Base-by-base conservation (phyloP, 1,140 invertebrate genomes). In the Druon quercuslanigerum region DNA sequence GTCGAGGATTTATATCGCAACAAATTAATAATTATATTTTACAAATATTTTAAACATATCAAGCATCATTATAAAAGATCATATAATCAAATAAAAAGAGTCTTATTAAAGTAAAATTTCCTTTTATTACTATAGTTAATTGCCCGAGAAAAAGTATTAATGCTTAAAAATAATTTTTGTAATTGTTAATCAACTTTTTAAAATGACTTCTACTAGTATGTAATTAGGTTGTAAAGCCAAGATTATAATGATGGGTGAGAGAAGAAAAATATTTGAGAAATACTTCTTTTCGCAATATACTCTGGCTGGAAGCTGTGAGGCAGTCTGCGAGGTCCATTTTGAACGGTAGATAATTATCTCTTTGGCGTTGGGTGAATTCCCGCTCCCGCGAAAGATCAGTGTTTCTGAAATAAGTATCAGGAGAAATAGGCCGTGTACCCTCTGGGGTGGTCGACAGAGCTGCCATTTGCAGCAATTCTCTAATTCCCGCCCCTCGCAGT, bases 391-490 rank as follows among this genome's bases (percentile, higher is more conserved):
- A 73, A 51, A 85, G 80, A 82, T 70, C 46, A 33, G 70, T 51
- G 60, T 79, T 82, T 75, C 60, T 56, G 20, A 75, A 80, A 87
- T 82, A 79, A 84, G 83, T 83, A 76, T 77, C 33, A 50, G 73
- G 73, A 81, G 83, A 81, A 83, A 76, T 81, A 66, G 78, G 76
- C 71, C 72, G 70, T 79, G 74, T 79, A 54, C 52, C 80, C 78
- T 86, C 77, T 76, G 51, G 70, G 56, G 66, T 50, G 75, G 77
- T 78, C 77, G 57, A 50, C 79, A 54, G 71, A 79, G 76, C 84
- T 84, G 85, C 83, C 83, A 88, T 87, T 88, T 86, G 86, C 84
- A 79, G 84, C 77, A 80, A 78, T 84, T 85, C 78, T 77, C 81
- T 82, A 84, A 87, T 87, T 87, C 83, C 83, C 83, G 82, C 83